Evolutionary conservation across 2,888 invertebrate genomes (phyloP), one percentile per base, ranked within the genome.

Genomic region (Caenorhabditis sp.): DNA sequence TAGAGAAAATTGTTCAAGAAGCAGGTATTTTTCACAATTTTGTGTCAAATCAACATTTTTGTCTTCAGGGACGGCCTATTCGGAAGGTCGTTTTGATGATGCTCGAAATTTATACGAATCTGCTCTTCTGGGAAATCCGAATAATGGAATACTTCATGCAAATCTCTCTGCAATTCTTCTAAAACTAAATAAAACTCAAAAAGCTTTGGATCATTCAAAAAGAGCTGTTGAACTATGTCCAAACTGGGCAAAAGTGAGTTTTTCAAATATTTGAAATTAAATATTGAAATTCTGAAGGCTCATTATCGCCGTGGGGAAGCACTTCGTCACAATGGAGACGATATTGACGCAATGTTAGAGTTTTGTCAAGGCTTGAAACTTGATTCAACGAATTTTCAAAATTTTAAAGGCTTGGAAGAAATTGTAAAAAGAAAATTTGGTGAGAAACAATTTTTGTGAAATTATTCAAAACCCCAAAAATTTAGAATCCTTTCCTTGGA

Each of bases 111-210:
- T 69, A 21, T 75, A 75, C 51, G 69, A 75, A 43, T 53, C 61
- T 19, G 79, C 77, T 5, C 43, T 79, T 10, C 36, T 58, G 21
- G 57, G 51, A 3, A 65, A 77, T 31, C 75, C 69, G 12, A 61
- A 65, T n/a, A 77, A 79, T 55, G 79, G 75, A 58, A 72, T 79
- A 10, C 70, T 79, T 8, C 73, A 79, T 50, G 69, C 79, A 2
- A 79, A 79, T 24, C 27, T 79, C 1, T 77, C 79, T 19, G 76
- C 77, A 19, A 79, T 79, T 62, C 60, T 75, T 21, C 51, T 76
- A 31, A 77, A 69, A 57, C 53, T 79, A 23, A 51, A 55, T 10
- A 23, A 58, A 1, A 21, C 62, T 3, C 51, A 59, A 19, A 61
- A 61, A 17, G 69, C 79, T 1, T 54, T 75, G 12, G 59, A 66